Conservation (phyloP, 2,888 invertebrate genomes). For the Nephrotoma guestfalica region DNA sequence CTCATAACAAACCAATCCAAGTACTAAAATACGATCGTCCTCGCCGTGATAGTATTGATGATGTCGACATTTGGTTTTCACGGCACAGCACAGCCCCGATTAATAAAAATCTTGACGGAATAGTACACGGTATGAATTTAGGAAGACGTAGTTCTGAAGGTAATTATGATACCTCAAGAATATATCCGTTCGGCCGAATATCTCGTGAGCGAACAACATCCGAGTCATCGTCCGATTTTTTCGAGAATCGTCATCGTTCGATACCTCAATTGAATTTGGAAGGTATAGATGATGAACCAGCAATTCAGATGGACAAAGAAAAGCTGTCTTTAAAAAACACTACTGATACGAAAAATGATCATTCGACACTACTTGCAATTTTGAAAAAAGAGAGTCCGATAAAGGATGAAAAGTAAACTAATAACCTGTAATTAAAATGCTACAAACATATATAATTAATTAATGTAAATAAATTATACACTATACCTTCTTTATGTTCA, state of each 20-base stretch:
- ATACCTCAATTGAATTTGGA: background rate
- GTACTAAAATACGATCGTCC: background rate
- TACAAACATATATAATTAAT: background rate
- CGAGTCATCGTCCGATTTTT: background rate
- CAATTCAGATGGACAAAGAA: background rate
- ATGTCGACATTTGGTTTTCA: constrained; percentile 15
- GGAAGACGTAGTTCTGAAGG: constrained; percentile 1
- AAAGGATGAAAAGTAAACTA: background rate
- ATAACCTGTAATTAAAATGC: background rate
- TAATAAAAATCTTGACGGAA: background rate
- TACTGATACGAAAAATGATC: background rate
- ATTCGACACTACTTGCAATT: background rate
- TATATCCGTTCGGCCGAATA: constrained; percentile 3
- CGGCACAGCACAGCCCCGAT: background rate
- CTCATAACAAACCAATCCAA: background rate
- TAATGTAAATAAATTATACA: background rate
- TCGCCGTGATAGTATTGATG: constrained; percentile 14
- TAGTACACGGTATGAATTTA: background rate
- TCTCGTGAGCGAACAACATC: background rate
- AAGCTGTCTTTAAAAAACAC: background rate
- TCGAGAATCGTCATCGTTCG: background rate
- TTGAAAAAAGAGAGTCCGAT: background rate
- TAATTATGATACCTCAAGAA: background rate
- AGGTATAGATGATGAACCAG: background rate
- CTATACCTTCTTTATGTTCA: background rate